Base-by-base conservation (phyloP, 2,888 invertebrate genomes). In the Neoitamus cyanurus region DNA sequence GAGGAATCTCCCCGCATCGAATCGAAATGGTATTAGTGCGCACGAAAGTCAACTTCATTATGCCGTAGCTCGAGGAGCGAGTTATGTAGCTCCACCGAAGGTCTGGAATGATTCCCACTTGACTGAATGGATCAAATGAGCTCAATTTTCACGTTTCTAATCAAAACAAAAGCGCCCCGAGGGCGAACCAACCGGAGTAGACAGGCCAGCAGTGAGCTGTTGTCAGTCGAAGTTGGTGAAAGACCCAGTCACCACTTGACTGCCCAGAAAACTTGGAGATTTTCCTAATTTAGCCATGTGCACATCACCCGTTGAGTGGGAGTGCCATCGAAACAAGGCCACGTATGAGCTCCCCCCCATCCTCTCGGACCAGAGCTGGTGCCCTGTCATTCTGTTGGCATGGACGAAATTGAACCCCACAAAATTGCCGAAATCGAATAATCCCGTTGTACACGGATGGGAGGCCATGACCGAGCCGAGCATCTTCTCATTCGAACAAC, bases 391-490 rank as follows among this genome's bases (percentile, higher is more conserved):
- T 78, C 48, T 30, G 48, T 15, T 78, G 78, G 48, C 78, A 78
- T 78, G 78, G 48, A 31, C 78, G 48, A 78, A 78, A 78, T 48
- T 78, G 78, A 48, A n/a, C 70, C 48, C 48, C 48, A 31, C 58
- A 58, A 58, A 48, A 48, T 78, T 78, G 48, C 48, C 78, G 31
- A 58, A 78, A 78, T 78, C 78, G 78, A 78, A 31, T 78, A 78
- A 78, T 78, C 58, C 31, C 78, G 46, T 58, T 30, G 78, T 78
- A 78, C 31, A 31, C 31, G 58, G 48, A 58, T 42, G 31, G 31
- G 31, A 58, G 58, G 58, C 78, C 58, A 58, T 78, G 58, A 58
- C 58, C 78, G 48, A 58, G 31, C 48, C 34, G 70, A 58, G 25
- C 75, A 75, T 75, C 42, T 75, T 78, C 48, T 31, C 34, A 58